Evolutionary conservation across 2,888 invertebrate genomes (phyloP).

Genomic region (Pyrocoelia pectoralis): DNA sequence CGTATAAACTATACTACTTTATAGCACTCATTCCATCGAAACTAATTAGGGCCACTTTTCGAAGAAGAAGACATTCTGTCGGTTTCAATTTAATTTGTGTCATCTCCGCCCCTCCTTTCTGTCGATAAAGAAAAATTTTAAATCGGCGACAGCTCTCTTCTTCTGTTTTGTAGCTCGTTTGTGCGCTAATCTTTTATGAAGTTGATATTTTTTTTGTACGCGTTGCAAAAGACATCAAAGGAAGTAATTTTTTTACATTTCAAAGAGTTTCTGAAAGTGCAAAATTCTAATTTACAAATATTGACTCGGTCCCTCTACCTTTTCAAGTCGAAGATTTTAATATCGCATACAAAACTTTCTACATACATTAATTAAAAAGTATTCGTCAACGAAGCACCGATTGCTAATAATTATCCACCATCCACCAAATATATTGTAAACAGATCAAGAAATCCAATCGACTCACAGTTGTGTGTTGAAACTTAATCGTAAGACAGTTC

Average conservation of each 20-base stretch:
- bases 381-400: too few relatives aligned
- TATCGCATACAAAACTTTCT: too few relatives aligned
- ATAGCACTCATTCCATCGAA: background rate
- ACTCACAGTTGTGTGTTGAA: too few relatives aligned
- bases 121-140: background rate
- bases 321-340: too few relatives aligned
- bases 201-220: background rate
- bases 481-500: too few relatives aligned
- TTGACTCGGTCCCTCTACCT: background rate
- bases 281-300: background rate
- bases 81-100: background rate
- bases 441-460: too few relatives aligned
- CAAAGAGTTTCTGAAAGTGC: background rate
- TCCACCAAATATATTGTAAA: too few relatives aligned
- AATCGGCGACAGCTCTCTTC: background rate
- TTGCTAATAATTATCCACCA: too few relatives aligned
- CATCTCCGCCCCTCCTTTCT: too few relatives aligned
- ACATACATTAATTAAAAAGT: too few relatives aligned
- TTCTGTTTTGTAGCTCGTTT: background rate
- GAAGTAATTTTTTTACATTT: background rate
- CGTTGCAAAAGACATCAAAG: background rate
- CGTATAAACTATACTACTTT: background rate
- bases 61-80: background rate
- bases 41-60: background rate
- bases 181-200: background rate